Conservation (phyloP, 2,888 invertebrate species). For the Gari tellinella region DNA sequence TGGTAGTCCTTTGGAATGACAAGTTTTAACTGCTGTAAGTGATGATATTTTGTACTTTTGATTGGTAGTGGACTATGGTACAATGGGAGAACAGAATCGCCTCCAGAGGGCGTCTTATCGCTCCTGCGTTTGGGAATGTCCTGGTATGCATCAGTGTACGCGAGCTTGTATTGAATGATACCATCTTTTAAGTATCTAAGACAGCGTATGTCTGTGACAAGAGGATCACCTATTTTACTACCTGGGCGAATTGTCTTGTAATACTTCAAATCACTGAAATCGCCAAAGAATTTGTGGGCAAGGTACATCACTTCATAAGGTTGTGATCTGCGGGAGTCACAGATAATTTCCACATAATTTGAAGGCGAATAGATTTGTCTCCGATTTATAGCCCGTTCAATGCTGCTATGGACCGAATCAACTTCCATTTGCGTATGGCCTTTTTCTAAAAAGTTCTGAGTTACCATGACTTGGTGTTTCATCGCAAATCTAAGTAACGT, state of each 20-base stretch:
- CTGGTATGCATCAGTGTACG: background rate
- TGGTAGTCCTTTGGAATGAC: constrained; percentile 12
- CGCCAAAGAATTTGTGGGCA: no score
- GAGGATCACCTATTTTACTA: constrained; percentile 23
- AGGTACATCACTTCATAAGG: constrained; percentile 30
- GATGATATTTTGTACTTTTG: constrained; percentile 10
- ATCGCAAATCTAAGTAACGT: constrained; percentile 19
- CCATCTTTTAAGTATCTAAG: background rate
- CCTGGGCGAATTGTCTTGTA: constrained; percentile 44
- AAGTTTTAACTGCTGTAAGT: constrained; percentile 8
- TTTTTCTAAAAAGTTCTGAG: constrained; percentile 38
- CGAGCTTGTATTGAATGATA: background rate
- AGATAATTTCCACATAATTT: constrained; percentile 40
- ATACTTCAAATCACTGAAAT: constrained; percentile 19
- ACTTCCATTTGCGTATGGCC: constrained; percentile 54
- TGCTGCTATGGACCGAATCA: constrained; percentile 55
- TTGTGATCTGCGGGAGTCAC: constrained; percentile 19
- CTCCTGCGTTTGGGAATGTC: background rate
- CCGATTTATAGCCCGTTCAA: constrained; percentile 39
- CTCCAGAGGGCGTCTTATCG: background rate
- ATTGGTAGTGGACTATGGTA: background rate
- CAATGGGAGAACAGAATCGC: background rate
- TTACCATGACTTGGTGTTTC: constrained; percentile 9
- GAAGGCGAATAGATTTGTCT: constrained; percentile 31
- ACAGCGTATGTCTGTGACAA: constrained; percentile 35